Evolutionary conservation across 2,797 vertebrate genomes (phyloP), one percentile per base, ranked within the genome.

Genomic region (Malacoctenus gilli): DNA sequence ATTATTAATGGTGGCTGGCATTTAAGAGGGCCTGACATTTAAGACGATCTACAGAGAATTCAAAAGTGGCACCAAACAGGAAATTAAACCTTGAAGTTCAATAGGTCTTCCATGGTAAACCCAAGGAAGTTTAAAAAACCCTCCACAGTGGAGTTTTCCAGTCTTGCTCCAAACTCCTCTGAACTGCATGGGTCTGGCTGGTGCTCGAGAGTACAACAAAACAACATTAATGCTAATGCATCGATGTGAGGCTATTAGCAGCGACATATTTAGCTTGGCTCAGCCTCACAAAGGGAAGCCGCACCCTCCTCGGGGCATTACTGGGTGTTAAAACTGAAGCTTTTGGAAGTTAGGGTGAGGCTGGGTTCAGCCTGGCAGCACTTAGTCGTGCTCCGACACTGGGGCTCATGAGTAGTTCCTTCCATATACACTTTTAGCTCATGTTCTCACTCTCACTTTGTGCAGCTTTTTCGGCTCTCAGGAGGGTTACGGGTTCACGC

Each of bases 361-460:
- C 61, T 2, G 4, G 55, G 55, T 66, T 72, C 51, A 58, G 60
- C 25, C 47, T 62, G 0, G 20, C 30, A 44, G 66, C 40, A 55
- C 40, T 0, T 44, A 68, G 52, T 42, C 42, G 4, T 37, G 52
- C 61, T 68, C 51, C 55, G 47, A 52, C 43, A 35, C 23, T 5
- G 18, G 48, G 32, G 41, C 8, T 32, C 36, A 49, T 4, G 40
- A 75, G 50, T 8, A 60, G 43, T 50, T 70, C 51, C 50, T 69
- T 72, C 54, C 64, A 47, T 31, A 60, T 47, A 81, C 0, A 28
- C 75, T 80, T 83, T 84, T 62, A 82, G 65, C 75, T 79, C 34
- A 12, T 74, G 72, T 53, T 75, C 51, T 62, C 16, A 35, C 34
- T 31, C 30, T 31, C 30, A 9, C 30, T 31, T 31, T 12, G 3